Conservation (phyloP, 2,113 vertebrate species). For the Vanacampus margaritifer region DNA sequence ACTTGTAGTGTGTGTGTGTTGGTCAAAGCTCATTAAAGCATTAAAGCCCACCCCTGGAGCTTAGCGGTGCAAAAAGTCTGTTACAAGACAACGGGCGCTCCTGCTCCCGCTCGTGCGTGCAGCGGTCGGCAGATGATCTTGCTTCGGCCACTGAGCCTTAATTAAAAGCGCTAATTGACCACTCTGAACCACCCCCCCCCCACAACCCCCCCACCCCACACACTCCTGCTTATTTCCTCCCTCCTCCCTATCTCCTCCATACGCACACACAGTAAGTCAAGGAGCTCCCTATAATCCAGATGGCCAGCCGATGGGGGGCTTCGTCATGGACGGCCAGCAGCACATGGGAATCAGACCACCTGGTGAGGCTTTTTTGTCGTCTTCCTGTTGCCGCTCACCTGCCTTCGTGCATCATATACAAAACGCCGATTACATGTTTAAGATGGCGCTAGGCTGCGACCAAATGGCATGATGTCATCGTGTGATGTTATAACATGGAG, state of each 20-base stretch:
- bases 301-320: slow-evolving; percentile 98
- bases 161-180: slow-evolving; percentile 79
- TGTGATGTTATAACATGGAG: no score
- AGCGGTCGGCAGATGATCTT: slow-evolving; percentile 67
- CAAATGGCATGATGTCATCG: background rate
- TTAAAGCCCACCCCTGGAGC: slow-evolving; percentile 51
- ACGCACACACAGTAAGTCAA: slow-evolving; percentile 89
- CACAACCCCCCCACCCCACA: slow-evolving; percentile 64
- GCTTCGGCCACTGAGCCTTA: slow-evolving; percentile 69
- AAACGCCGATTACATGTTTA: background rate
- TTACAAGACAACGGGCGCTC: slow-evolving; percentile 38
- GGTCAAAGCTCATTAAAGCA: slow-evolving; percentile 43
- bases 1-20: background rate
- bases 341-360: slow-evolving; percentile 99
- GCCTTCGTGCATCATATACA: background rate
- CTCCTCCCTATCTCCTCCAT: slow-evolving; percentile 57
- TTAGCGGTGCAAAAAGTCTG: slow-evolving; percentile 37
- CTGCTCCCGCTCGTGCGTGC: slow-evolving; percentile 45
- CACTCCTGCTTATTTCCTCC: slow-evolving; percentile 17
- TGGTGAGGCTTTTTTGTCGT: slow-evolving; percentile 79
- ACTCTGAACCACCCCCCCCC: slow-evolving; percentile 57
- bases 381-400: slow-evolving; percentile 6
- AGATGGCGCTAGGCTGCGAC: background rate
- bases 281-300: slow-evolving; percentile 98
- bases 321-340: slow-evolving; percentile 99